phyloP scores from a whole-genome alignment of 2,113 vertebrate genomes.

The Ivindomyrus marchei region DNA sequence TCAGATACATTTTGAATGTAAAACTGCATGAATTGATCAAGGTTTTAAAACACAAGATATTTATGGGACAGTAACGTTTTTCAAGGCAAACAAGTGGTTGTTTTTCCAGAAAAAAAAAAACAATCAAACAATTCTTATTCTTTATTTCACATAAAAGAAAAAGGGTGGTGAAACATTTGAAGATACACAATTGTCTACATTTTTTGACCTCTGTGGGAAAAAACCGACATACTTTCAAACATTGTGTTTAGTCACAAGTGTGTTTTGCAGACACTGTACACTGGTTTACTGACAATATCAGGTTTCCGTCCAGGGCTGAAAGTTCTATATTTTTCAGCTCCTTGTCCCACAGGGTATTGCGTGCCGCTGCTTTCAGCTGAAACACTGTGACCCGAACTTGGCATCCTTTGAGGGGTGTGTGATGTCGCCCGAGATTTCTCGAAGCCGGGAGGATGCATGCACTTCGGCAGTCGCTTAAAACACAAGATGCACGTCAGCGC shows the following conservation, averaged over 20 bases:
- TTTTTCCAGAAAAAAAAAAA: background rate
- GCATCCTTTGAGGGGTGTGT: background rate
- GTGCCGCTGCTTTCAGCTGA: background rate
- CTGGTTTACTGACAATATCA: background rate
- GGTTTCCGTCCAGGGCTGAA: conserved; percentile 11
- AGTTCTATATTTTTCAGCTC: background rate
- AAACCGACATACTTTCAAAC: conserved; percentile 24
- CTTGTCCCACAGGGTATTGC: background rate
- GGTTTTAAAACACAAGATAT: background rate
- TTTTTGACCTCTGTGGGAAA: conserved; percentile 33
- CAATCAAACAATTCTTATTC: background rate
- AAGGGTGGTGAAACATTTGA: conserved; percentile 14
- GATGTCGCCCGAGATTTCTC: background rate
- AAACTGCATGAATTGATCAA: background rate
- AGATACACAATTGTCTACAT: conserved; percentile 27
- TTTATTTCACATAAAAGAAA: background rate
- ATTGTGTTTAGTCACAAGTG: conserved; percentile 38
- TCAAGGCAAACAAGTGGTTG: background rate
- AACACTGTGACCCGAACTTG: conserved; percentile 17
- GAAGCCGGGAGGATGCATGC: background rate
- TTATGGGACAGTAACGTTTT: background rate
- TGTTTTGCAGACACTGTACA: background rate
- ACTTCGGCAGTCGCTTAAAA: conserved; percentile 12
- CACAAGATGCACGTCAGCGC: background rate
- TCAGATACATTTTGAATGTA: background rate